phyloP scores from a whole-genome alignment of 2,797 vertebrate species.

The Centroberyx gerrardi region DNA sequence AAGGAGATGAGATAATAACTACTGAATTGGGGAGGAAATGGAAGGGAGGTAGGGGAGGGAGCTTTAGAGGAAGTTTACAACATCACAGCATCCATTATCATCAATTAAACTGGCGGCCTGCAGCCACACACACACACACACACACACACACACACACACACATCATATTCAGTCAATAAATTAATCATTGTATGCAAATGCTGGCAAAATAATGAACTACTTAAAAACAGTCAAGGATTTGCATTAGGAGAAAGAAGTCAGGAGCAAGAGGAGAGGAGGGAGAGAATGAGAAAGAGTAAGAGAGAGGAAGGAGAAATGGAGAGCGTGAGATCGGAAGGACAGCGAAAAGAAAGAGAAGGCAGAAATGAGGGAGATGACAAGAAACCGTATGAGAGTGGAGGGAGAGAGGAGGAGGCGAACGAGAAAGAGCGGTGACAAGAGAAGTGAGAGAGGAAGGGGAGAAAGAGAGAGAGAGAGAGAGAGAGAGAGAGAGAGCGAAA shows the following conservation, averaged over 20 bases:
- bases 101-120: constrained; percentile 41
- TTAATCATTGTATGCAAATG: constrained; percentile 50
- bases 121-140: not conserved
- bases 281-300: not conserved
- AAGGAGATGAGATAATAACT: constrained; percentile 5
- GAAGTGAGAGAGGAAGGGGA: not conserved
- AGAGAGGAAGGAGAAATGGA: not conserved
- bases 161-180: constrained; percentile 43
- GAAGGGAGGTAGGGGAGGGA: not conserved
- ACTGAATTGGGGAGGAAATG: not conserved
- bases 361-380: not conserved
- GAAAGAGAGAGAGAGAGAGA: not conserved
- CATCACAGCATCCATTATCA: constrained; percentile 42
- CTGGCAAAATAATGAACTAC: constrained; percentile 49
- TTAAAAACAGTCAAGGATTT: constrained; percentile 50
- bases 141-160: constrained; percentile 4
- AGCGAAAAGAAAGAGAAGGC: not conserved
- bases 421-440: not conserved
- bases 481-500: not conserved
- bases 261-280: not conserved
- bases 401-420: too few relatives aligned
- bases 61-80: constrained; percentile 29
- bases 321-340: not conserved
- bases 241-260: constrained; percentile 11
- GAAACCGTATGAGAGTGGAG: too few relatives aligned